Evolutionary conservation across 2,888 invertebrate species (phyloP).

Genomic region (Galerucella pusilla): DNA sequence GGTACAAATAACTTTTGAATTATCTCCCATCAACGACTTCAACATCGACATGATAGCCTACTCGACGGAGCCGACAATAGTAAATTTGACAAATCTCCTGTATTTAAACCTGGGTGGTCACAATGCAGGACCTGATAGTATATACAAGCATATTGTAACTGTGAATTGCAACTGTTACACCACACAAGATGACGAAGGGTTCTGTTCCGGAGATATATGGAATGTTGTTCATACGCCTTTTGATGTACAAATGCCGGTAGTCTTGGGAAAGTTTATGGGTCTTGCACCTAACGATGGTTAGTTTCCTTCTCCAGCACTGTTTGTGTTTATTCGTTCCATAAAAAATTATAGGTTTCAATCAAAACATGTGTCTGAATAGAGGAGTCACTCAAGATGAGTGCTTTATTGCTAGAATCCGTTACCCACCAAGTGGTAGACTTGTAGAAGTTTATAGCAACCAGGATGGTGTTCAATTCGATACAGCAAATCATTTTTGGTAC

Average conservation of each 20-base stretch:
- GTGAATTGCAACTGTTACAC: slow-evolving; percentile 84
- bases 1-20: slow-evolving; percentile 75
- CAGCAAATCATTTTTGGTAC: slow-evolving; percentile 70
- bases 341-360: slow-evolving; percentile 71
- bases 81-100: slow-evolving; percentile 87
- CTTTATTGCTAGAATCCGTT: slow-evolving; percentile 75
- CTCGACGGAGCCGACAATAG: slow-evolving; percentile 79
- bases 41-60: slow-evolving; percentile 80
- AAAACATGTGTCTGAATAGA: slow-evolving; percentile 81
- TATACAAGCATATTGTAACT: slow-evolving; percentile 76
- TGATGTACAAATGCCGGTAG: slow-evolving; percentile 77
- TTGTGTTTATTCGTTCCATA: background rate
- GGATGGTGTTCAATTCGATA: slow-evolving; percentile 89
- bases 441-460: slow-evolving; percentile 87
- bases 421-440: slow-evolving; percentile 77
- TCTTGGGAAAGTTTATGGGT: slow-evolving; percentile 73
- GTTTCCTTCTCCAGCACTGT: background rate
- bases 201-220: slow-evolving; percentile 80
- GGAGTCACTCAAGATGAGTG: slow-evolving; percentile 69
- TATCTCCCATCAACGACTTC: slow-evolving; percentile 82
- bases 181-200: slow-evolving; percentile 69
- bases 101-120: slow-evolving; percentile 94
- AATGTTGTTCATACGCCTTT: slow-evolving; percentile 76
- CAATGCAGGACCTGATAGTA: slow-evolving; percentile 72
- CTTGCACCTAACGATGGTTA: slow-evolving; percentile 71